A percentile compares a stretch with the other conserved stretches of the same genome.
Conservation (phyloP, 2,888 invertebrate species). For the Holacanthella duospinosa region DNA sequence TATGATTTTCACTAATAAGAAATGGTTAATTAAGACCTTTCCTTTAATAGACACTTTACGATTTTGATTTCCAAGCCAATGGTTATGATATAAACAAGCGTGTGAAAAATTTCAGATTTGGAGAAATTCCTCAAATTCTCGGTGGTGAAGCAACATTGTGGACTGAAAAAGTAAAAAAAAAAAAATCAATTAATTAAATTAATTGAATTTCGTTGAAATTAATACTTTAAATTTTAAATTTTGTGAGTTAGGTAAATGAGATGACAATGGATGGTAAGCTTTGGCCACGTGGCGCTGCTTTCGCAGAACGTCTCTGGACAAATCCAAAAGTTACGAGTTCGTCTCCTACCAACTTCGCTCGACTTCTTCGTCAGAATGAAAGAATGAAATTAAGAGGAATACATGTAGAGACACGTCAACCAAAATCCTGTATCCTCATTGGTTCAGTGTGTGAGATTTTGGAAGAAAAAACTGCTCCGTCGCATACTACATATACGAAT, state of each 20-base stretch:
- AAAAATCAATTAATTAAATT: too few species aligned
- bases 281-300: slow-evolving; percentile 72
- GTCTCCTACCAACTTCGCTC: slow-evolving; percentile 24
- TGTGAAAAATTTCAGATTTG: not conserved
- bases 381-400: slow-evolving; percentile 56
- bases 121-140: slow-evolving; percentile 40
- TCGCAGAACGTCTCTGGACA: slow-evolving; percentile 70
- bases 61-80: not conserved
- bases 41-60: not conserved
- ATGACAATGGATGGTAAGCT: slow-evolving; percentile 50
- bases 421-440: slow-evolving; percentile 29
- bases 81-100: not conserved
- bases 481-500: too few species aligned
- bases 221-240: not conserved
- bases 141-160: slow-evolving; percentile 75
- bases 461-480: too few species aligned
- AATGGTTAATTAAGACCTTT: not conserved
- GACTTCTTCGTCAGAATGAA: slow-evolving; percentile 55
- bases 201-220: too few species aligned
- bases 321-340: slow-evolving; percentile 47
- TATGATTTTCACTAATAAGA: not conserved
- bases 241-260: not conserved
- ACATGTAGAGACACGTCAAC: slow-evolving; percentile 30
- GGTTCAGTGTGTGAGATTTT: not conserved
- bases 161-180: slow-evolving; percentile 72